These are phyloP conservation scores for Leucoptera coffeella DNA, from an alignment of 2,888 invertebrate genomes.

Conservation along the genomic window DNA sequence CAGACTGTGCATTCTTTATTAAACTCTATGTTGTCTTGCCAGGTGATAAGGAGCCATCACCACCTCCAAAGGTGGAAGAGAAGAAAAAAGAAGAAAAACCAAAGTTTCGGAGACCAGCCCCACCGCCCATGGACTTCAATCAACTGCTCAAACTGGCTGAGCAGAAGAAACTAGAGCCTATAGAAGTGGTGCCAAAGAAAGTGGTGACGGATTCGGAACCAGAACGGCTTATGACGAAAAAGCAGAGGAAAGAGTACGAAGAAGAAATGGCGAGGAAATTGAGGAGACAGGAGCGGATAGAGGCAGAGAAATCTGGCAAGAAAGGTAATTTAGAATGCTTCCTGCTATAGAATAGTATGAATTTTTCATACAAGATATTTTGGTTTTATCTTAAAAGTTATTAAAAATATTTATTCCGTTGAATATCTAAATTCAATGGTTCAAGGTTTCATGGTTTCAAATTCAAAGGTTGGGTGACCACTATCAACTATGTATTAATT, in stretches of 20 bases:
- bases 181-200: constrained; percentile 35
- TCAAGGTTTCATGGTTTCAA: too few relatives aligned
- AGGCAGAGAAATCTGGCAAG: constrained; percentile 14
- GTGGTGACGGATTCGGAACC: constrained; percentile 49
- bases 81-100: constrained; percentile 41
- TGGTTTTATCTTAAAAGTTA: too few relatives aligned
- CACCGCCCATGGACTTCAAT: constrained; percentile 74
- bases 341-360: too few relatives aligned
- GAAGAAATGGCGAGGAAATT: constrained; percentile 64
- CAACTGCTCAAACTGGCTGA: constrained; percentile 76
- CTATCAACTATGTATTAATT: too few relatives aligned
- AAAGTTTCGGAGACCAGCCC: constrained; percentile 56
- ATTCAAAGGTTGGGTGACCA: too few relatives aligned
- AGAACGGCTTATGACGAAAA: constrained; percentile 73
- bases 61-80: constrained; percentile 30
- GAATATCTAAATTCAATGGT: too few relatives aligned
- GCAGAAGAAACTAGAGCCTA: constrained; percentile 75
- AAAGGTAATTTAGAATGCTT: too few relatives aligned
- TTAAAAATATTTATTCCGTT: too few relatives aligned
- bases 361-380: too few relatives aligned
- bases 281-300: constrained; percentile 26
- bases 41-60: constrained; percentile 21
- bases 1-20: too few relatives aligned
- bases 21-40: too few relatives aligned
- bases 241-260: constrained; percentile 68